These are phyloP conservation scores for Vicugna pacos DNA, from an alignment of 2,113 vertebrate species.

Conservation along the genomic window DNA sequence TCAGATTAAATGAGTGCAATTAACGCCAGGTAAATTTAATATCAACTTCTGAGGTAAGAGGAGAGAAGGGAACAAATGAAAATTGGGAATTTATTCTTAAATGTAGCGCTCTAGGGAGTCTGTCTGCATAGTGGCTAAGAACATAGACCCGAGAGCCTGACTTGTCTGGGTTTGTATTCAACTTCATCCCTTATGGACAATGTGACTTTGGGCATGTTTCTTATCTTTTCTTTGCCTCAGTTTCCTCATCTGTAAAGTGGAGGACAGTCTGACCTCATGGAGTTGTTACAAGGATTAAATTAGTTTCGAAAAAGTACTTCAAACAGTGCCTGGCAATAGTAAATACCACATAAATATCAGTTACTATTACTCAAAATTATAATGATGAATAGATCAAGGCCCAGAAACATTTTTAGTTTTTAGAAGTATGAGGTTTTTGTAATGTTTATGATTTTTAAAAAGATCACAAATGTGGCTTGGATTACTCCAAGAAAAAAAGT, in stretches of 20 bases:
- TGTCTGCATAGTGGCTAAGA: neutral
- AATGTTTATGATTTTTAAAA: conserved; percentile 47
- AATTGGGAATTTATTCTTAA: neutral
- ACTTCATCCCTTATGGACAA: neutral
- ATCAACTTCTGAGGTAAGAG: neutral
- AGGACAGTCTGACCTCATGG: neutral
- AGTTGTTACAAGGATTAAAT: conserved; percentile 13
- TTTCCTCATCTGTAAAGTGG: neutral
- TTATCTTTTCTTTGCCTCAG: neutral
- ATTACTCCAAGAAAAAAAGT: neutral
- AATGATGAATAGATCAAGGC: neutral
- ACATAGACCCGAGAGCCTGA: neutral
- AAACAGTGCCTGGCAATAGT: neutral
- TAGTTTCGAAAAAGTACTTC: conserved; percentile 41
- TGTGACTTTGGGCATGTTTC: neutral
- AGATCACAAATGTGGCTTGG: neutral
- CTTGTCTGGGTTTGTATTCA: neutral
- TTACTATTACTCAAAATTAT: conserved; percentile 1
- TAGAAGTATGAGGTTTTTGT: neutral
- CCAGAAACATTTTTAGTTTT: accelerated
- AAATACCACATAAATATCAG: conserved; percentile 25
- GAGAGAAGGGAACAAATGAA: conserved; percentile 17
- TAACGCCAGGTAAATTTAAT: conserved; percentile 41
- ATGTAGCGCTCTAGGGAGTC: neutral
- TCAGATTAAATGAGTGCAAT: neutral